Percentiles rank a stretch among this genome's conserved stretches.
phyloP scores from a whole-genome alignment of 2,888 invertebrate genomes.

The Pachycephus smyrnensis region DNA sequence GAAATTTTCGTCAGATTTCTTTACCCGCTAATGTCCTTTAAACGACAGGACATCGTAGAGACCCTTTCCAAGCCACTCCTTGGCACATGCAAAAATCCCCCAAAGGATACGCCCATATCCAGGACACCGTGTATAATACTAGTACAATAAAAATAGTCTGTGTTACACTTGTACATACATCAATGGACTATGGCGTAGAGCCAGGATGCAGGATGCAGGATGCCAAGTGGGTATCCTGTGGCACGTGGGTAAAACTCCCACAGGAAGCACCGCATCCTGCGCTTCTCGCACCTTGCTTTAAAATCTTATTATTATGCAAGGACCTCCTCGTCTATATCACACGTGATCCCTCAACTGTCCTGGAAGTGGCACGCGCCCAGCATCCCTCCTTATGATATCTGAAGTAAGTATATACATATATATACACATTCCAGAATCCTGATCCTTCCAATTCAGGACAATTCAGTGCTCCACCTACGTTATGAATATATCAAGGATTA shows the following conservation, averaged over 20 bases:
- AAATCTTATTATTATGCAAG: no score
- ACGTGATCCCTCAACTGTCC: conserved; percentile 2
- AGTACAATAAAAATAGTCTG: no score
- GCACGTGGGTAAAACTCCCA: conserved; percentile 39
- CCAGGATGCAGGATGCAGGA: conserved; percentile 7
- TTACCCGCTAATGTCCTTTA: no score
- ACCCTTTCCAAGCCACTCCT: no score
- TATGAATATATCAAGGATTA: conserved; percentile 1
- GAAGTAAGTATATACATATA: background rate
- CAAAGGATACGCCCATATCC: no score
- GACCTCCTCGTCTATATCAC: no score
- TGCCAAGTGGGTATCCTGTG: conserved; percentile 23
- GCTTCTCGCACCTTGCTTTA: conserved; percentile 21
- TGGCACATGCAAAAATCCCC: no score
- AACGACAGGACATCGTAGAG: no score
- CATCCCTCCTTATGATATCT: background rate
- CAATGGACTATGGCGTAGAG: no score
- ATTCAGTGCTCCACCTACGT: conserved; percentile 15
- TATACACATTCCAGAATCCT: conserved; percentile 4
- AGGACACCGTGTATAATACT: no score
- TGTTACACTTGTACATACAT: no score
- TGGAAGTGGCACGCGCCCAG: background rate
- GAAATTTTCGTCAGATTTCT: no score
- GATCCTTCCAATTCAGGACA: conserved; percentile 2
- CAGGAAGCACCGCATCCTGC: conserved; percentile 34